A percentile compares a stretch with the other conserved stretches of the same genome.
These are phyloP conservation scores for Sialia sialis DNA, from an alignment of 2,113 vertebrate species.

Conservation along the genomic window DNA sequence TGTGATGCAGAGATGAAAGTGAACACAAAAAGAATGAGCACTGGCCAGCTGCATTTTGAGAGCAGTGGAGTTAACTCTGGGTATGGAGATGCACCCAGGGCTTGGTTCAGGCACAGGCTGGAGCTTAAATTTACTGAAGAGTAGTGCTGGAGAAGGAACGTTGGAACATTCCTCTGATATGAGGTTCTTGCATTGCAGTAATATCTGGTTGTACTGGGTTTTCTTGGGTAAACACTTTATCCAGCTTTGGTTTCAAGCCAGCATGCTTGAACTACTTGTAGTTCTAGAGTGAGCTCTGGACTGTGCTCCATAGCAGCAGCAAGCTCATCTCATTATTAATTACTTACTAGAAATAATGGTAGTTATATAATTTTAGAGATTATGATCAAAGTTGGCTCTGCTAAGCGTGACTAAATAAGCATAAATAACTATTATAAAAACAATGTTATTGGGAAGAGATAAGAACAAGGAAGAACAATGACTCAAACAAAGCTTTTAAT, in stretches of 20 bases:
- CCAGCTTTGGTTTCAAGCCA: neutral
- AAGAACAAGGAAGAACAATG: neutral
- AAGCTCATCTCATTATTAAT: fast-evolving
- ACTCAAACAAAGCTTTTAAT: neutral
- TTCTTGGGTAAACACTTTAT: neutral
- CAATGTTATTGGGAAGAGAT: neutral
- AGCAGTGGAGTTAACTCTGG: neutral
- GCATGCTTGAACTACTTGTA: neutral
- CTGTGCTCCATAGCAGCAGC: neutral
- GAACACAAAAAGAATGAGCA: neutral
- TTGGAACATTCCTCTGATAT: neutral
- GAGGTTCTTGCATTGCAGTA: neutral
- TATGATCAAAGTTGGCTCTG: neutral
- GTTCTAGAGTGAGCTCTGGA: neutral
- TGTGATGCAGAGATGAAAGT: neutral
- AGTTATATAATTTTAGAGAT: neutral
- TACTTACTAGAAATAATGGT: neutral
- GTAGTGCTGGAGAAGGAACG: neutral
- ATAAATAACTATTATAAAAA: neutral
- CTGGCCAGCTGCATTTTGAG: neutral
- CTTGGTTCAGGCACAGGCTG: neutral
- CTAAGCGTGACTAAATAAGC: neutral
- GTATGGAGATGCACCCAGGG: neutral
- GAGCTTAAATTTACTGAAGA: neutral
- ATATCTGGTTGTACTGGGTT: neutral